Conservation (phyloP, 1,140 invertebrate genomes). For the Anastatus disparis region DNA sequence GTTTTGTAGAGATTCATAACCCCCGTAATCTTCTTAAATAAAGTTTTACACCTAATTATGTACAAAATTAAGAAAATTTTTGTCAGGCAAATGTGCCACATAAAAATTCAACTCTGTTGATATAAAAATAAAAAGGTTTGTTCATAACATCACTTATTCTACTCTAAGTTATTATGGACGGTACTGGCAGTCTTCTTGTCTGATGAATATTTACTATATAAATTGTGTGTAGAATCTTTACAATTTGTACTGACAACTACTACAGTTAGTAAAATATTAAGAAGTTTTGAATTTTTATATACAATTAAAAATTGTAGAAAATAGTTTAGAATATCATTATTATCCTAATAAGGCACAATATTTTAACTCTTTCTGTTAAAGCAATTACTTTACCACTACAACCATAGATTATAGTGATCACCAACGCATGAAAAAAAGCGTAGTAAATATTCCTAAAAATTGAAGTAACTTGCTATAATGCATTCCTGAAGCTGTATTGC, state of each 20-base stretch:
- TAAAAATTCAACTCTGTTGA: neutral
- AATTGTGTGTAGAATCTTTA: too few relatives aligned
- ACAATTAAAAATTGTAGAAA: too few relatives aligned
- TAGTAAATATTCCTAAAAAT: slow-evolving; percentile 3
- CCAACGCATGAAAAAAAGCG: too few relatives aligned
- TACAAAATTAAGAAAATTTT: slow-evolving; percentile 16
- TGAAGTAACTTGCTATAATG: slow-evolving; percentile 45
- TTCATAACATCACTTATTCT: slow-evolving; percentile 35
- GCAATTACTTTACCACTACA: too few relatives aligned
- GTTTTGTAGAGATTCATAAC: neutral
- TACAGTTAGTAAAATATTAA: too few relatives aligned
- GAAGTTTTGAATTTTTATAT: too few relatives aligned
- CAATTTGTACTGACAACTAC: too few relatives aligned
- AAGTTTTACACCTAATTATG: neutral
- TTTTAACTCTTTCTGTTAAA: too few relatives aligned
- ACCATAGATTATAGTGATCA: too few relatives aligned
- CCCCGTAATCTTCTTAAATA: neutral
- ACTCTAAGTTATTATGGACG: slow-evolving; percentile 42
- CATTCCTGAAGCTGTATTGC: slow-evolving; percentile 72
- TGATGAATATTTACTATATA: too few relatives aligned
- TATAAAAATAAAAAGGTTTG: slow-evolving; percentile 23
- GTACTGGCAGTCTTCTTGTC: slow-evolving; percentile 45
- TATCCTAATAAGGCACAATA: neutral
- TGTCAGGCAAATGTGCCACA: slow-evolving; percentile 2
- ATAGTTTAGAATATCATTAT: too few relatives aligned